Evolutionary conservation across 2,888 invertebrate genomes (phyloP), one percentile per base, ranked within the genome.

Genomic region (Seira ritae): DNA sequence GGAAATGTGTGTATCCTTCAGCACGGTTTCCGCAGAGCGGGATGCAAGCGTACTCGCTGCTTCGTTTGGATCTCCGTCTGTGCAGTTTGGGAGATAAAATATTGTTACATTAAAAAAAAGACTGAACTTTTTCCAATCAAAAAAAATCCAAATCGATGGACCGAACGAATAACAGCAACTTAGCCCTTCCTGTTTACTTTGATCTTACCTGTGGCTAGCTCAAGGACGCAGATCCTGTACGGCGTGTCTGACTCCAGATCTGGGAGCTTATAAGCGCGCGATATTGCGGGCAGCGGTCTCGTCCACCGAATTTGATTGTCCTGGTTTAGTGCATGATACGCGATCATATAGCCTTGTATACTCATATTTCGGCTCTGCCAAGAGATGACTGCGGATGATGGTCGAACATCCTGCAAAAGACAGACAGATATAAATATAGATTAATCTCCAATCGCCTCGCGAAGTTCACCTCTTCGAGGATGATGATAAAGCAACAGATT

Each of bases 281-380:
- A 93, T 72, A 93, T 93, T 50, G 95, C 93, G 89, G 95, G 95
- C 88, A 96, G 91, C 88, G 94, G 92, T 91, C 94, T 95, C 1
- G 95, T 95, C 88, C 94, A 94, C 88, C 96, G 94, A 89, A 94
- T 93, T 91, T 93, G 93, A 89, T 93, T 92, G 80, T 92, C 91
- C 73, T 92, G 92, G 89, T 94, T 94, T 90, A 94, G 91, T 87
- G 95, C 93, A 90, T 95, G 95, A 92, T 96, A 96, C 89, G 95
- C 95, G 89, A 97, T 95, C 92, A 95, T 95, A 91, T 95, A 97
- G 87, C 96, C 96, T 89, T 94, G 94, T 89, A 97, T 92, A 80
- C 95, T 95, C 91, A 96, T 95, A 91, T 96, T 96, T 89, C 96
- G 93, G 90, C 96, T 95, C 91, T 96, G 96, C 97, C 97, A 97